Percentiles rank a stretch among this genome's conserved stretches.
phyloP scores from a whole-genome alignment of 2,113 vertebrate species.

The Platysternon megacephalum region DNA sequence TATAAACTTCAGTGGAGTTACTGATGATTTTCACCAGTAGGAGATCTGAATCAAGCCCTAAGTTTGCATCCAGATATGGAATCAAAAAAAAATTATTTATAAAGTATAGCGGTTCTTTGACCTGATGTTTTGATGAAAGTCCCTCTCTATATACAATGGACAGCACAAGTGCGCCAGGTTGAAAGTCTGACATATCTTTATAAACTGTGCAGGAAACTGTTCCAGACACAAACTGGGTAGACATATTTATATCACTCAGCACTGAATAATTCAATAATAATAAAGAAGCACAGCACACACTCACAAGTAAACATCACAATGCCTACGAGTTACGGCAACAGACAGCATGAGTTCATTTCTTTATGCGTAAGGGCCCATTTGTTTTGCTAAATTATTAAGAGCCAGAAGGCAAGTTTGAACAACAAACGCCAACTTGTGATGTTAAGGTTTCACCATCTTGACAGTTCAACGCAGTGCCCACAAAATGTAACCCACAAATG shows the following conservation, averaged over 20 bases:
- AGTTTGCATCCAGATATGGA: background rate
- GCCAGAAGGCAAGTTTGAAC: background rate
- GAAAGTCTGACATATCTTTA: background rate
- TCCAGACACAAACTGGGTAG: background rate
- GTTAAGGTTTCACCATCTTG: background rate
- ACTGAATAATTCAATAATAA: background rate
- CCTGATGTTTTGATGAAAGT: background rate
- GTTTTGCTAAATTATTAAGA: background rate
- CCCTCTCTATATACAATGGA: background rate
- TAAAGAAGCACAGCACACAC: background rate
- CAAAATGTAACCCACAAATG: background rate
- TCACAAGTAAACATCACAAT: background rate
- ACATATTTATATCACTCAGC: background rate
- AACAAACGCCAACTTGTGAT: background rate
- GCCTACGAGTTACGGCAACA: rapidly evolving
- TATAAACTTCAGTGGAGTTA: background rate
- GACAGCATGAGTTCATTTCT: background rate
- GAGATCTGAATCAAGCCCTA: background rate
- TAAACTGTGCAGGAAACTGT: background rate
- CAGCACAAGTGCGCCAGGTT: background rate
- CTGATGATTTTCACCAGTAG: background rate
- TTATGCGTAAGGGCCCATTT: background rate
- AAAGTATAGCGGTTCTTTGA: background rate
- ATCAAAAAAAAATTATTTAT: rapidly evolving
- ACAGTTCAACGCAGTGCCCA: background rate